Base-by-base conservation (phyloP, 2,888 invertebrate genomes). In the Diarsia mendica region DNA sequence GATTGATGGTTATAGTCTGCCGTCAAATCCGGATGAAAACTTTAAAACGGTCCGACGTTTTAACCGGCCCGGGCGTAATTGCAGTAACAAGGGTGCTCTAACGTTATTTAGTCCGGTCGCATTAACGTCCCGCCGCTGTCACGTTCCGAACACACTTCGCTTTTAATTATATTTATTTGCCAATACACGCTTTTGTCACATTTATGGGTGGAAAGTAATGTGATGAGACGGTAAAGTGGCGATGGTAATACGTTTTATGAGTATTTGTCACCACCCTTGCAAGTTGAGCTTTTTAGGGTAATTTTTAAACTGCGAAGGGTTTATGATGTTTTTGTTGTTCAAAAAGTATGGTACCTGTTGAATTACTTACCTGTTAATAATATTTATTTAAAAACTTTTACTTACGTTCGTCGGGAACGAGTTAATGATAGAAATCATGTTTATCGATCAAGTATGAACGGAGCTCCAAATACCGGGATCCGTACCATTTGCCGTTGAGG, bases 11-110 rank as follows among this genome's bases (percentile, higher is more conserved):
- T 92, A 93, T 92, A 93, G 91, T 89, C 89, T 90, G 92, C 89
- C 91, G 89, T 90, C 90, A 91, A 93, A 93, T 90, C 91, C 90
- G 91, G 89, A 89, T 93, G 91, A 92, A 93, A 93, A 94, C 92
- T 93, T 94, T 94, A 93, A 92, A 93, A 91, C 89, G 92, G 88
- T 79, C 88, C 87, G 91, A 91, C 92, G 87, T 92, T 93, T 94
- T 92, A 92, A 92, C 90, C 89, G 91, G 90, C 85, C 85, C 90
- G 82, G 87, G 84, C 92, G 92, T 95, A 95, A 95, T 95, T 94
- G 94, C 93, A 92, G 93, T 93, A 95, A 95, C 96, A 94, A 95
- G 95, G 94, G 95, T 94, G 92, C 94, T 95, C 94, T 94, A 95
- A 95, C 94, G 91, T 94, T 93, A 94, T 95, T 95, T 95, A 94